These are phyloP conservation scores for Chrysaora quinquecirrha DNA, from an alignment of 30 jellyfish, hydroid and myxozoan species.

Conservation along the genomic window DNA sequence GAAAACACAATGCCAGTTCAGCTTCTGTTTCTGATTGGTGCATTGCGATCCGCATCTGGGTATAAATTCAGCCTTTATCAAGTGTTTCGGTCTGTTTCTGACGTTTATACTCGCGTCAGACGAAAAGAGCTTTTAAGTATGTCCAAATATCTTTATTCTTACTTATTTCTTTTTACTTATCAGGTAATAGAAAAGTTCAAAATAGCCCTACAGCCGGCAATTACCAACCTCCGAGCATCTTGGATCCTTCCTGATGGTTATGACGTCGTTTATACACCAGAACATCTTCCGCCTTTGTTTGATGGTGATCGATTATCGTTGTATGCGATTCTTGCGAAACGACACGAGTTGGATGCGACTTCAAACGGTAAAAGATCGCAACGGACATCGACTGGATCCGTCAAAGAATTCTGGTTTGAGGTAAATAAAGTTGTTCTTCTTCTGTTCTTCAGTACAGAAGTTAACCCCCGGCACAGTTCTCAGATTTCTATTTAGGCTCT, in stretches of 20 bases:
- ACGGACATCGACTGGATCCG: conserved; percentile 73
- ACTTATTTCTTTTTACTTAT: too few species aligned
- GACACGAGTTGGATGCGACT: conserved; percentile 65
- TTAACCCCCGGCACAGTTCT: too few species aligned
- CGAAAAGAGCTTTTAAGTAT: too few species aligned
- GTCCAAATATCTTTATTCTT: too few species aligned
- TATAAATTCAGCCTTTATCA: too few species aligned
- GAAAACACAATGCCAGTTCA: too few species aligned
- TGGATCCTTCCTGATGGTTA: conserved; percentile 99
- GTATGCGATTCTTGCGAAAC: conserved; percentile 92
- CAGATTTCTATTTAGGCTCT: too few species aligned
- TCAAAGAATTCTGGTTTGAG: conserved; percentile 98
- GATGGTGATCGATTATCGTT: conserved; percentile 83
- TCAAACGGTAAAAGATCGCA: conserved; percentile 71
- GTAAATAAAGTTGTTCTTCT: conserved; percentile 29
- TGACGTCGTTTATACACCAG: conserved; percentile 98
- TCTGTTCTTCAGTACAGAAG: too few species aligned
- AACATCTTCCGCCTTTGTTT: conserved; percentile 77
- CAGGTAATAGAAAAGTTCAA: conserved; percentile 76
- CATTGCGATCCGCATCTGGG: too few species aligned
- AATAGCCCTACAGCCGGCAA: conserved; percentile 79
- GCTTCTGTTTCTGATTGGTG: too few species aligned
- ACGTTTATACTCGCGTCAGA: too few species aligned
- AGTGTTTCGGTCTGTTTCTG: too few species aligned
- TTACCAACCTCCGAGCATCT: conserved; percentile 89